Evolutionary conservation across 2,797 vertebrate genomes (phyloP).

Genomic region (Erethizon dorsatum): DNA sequence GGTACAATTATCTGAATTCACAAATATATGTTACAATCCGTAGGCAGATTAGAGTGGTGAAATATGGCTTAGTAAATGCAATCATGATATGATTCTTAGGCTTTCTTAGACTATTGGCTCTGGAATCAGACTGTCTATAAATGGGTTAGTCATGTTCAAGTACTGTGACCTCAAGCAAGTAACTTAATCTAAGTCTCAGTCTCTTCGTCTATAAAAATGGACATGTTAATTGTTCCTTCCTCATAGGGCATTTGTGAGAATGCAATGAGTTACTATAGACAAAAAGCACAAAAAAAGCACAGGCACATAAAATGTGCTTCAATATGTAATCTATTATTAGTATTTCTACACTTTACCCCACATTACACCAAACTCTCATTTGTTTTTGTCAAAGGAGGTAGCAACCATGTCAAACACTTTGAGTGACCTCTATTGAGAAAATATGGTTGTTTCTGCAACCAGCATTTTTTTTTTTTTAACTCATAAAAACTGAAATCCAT

Average conservation of each 20-base stretch:
- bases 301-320: background rate
- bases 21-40: background rate
- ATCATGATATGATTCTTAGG: background rate
- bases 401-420: background rate
- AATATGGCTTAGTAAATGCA: background rate
- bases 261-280: background rate
- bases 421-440: background rate
- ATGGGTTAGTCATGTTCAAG: background rate
- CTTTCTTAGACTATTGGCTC: background rate
- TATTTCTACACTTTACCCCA: background rate
- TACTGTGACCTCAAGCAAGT: background rate
- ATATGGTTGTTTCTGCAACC: background rate
- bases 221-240: background rate
- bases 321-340: background rate
- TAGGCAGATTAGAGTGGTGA: background rate
- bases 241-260: background rate
- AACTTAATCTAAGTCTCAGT: background rate
- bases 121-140: background rate
- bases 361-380: background rate
- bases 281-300: background rate
- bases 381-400: background rate
- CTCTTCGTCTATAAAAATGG: conserved; percentile 23
- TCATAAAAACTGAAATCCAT: conserved; percentile 43
- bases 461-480: background rate
- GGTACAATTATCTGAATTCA: background rate